Base-by-base conservation (phyloP, 2,888 invertebrate genomes). In the Branchipolynoe longqiensis region DNA sequence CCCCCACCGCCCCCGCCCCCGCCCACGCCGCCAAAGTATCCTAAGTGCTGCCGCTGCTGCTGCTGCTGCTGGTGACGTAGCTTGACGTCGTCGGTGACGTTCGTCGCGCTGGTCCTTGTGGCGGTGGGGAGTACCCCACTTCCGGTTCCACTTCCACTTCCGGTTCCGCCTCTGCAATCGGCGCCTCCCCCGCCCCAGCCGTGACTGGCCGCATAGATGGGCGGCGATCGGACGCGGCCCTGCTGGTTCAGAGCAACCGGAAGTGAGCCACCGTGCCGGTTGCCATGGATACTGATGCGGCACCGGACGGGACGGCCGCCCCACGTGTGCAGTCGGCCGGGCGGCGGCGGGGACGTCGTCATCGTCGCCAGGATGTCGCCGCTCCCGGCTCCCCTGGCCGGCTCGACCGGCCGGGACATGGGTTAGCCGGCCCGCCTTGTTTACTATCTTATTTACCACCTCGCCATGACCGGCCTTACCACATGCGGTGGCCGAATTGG, bases 271-370 rank as follows among this genome's bases (percentile, higher is more conserved):
- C 74, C 74, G n/a, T 74, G 74, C 4, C 74, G 74, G 74, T 74
- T 40, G 28, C 74, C 74, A 40, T 74, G 74, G 8, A 74, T 38
- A 74, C 74, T 74, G 74, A 74, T 74, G 22, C 74, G 74, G 28
- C 74, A 74, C 41, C 74, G n/a, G 14, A 74, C 74, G n/a, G 74
- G 74, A 74, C 48, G 74, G 12, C 74, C 74, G 38, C 74, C 74
- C 74, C 74, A 74, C n/a, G 74, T 74, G 25, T 74, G 74, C 4
- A 74, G 28, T n/a, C 48, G 74, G 41, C 18, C 74, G 6, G 69
- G 3, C 14, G 33, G 12, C 25, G 40, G 41, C 25, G 64, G 4
- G 28, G 64, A 33, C 33, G 31, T 22, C 12, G 33, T 33, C 12
- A 4, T 33, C 12, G 58, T 18, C n/a, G n/a, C n/a, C n/a, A n/a